Evolutionary conservation across 35 echinoderm and acorn worm genomes (phyloP), one percentile per base, ranked within the genome.

Genomic region (Ptychodera flava): DNA sequence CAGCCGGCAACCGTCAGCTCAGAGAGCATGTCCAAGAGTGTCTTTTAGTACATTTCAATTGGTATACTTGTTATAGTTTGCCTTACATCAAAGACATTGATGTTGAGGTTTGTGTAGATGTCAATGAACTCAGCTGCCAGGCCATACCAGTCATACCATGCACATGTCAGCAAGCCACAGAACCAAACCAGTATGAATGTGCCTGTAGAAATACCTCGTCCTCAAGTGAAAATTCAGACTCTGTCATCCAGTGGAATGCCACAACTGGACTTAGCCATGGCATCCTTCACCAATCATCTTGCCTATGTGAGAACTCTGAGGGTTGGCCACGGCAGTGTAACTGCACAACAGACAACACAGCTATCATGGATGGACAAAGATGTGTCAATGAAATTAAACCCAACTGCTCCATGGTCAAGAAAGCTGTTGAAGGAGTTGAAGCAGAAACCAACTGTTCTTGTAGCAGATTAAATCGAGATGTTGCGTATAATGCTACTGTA

Each of bases 21-120:
- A 36, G 82, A 27, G 76, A 78, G 28, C 89, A 91, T 78, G 30
- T 94, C 0, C 35, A 86, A 27, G 15, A n/a, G 0, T 94, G 93
- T 80, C 0, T 83, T 16, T 85, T 85, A 0, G 31, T 38, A 6
- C 84, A 85, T 53, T 53, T 36, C 1, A 38, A 86, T 38, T 85
- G 89, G 33, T 94, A 94, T 78, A 81, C 82, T 1, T 83, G 82
- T 36, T 35, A 36, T 30, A 36, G 37, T 35, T 34, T 83, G 22
- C 6, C 45, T 64, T 64, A 64, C 22, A 12, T 12, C 22, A 22
- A 22, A 64, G 45, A 64, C 6, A 22, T 64, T 64, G 45, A 64
- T 64, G 45, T 64, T 6, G 22, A 64, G 6, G 45, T 64, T 6
- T 64, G 45, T 64, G 22, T 12, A 6, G 22, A 64, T 22, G 6